These are phyloP conservation scores for Octomys mimax DNA, from an alignment of 2,797 vertebrate genomes.

Conservation along the genomic window DNA sequence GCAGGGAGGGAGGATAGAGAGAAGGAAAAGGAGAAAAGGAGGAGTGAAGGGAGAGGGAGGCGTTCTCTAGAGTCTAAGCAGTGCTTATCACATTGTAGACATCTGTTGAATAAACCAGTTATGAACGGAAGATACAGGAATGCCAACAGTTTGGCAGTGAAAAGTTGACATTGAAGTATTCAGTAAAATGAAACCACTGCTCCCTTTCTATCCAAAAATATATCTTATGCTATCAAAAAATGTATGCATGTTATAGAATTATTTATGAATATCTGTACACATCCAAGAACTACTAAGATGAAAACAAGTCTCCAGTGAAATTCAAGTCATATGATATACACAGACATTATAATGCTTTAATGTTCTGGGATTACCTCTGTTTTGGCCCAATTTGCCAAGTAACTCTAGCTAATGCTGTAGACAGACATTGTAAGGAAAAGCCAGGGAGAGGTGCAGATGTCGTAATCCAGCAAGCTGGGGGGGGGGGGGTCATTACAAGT, in stretches of 20 bases:
- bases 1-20: neutral
- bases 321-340: neutral
- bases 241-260: neutral
- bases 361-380: neutral
- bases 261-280: neutral
- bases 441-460: neutral
- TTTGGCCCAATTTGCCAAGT: neutral
- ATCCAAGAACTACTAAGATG: slow-evolving; percentile 10
- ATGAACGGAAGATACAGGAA: neutral
- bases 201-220: slow-evolving; percentile 27
- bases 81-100: neutral
- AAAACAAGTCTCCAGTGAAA: neutral
- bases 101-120: neutral
- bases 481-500: neutral
- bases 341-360: neutral
- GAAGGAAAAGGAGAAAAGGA: neutral
- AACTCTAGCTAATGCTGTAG: neutral
- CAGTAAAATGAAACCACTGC: slow-evolving; percentile 3
- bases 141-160: neutral
- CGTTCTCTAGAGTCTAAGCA: neutral
- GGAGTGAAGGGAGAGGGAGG: neutral
- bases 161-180: neutral
- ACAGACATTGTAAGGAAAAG: neutral
- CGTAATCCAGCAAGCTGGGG: neutral
- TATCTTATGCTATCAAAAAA: neutral